Conservation (phyloP, 2,888 invertebrate species). For the Melinaea marsaeus region DNA sequence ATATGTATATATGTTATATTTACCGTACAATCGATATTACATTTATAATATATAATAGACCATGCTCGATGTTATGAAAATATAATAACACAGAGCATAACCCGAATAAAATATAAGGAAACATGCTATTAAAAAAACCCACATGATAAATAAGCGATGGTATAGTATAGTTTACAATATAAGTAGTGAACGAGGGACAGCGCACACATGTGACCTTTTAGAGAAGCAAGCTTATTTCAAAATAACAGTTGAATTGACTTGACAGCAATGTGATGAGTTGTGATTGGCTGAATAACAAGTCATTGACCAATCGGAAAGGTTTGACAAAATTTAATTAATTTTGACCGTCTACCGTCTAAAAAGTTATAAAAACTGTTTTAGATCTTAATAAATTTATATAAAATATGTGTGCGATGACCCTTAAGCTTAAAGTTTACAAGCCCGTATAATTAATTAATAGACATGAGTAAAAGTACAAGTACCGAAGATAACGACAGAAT, state of each 20-base stretch:
- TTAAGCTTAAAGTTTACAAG: not conserved
- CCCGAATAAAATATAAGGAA: slow-evolving; percentile 34
- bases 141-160: slow-evolving; percentile 70
- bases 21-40: slow-evolving; percentile 13
- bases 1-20: slow-evolving; percentile 2
- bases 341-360: too few relatives aligned
- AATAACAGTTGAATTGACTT: too few relatives aligned
- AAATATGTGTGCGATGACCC: not conserved
- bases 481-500: slow-evolving; percentile 3
- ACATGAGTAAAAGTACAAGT: not conserved
- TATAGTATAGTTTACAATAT: slow-evolving; percentile 38
- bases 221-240: too few relatives aligned
- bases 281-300: too few relatives aligned
- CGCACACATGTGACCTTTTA: not conserved
- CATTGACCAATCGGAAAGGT: not conserved
- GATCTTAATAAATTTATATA: not conserved
- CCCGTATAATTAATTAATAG: slow-evolving; percentile 1
- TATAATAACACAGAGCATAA: slow-evolving; percentile 49
- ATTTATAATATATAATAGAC: slow-evolving; percentile 16
- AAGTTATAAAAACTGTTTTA: too few relatives aligned
- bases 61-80: slow-evolving; percentile 31
- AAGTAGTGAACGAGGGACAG: not conserved
- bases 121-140: slow-evolving; percentile 77
- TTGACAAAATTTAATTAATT: not conserved
- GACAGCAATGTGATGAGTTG: too few relatives aligned